Evolutionary conservation across 2,113 vertebrate species (phyloP).

Genomic region (Micronisus gabar): DNA sequence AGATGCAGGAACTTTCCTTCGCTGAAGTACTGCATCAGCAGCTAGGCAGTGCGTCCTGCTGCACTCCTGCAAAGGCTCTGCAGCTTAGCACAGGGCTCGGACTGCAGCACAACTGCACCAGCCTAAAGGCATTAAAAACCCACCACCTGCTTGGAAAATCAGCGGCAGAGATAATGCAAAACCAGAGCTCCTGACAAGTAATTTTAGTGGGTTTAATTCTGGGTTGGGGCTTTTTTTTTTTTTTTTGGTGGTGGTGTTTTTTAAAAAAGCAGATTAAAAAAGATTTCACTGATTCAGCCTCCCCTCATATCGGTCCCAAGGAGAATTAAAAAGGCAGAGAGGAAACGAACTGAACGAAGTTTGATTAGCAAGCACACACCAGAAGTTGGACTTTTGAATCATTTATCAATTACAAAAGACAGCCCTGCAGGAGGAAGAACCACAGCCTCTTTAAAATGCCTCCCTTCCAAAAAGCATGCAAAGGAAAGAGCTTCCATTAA

Average conservation of each 20-base stretch:
- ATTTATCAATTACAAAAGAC: background rate
- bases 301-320: background rate
- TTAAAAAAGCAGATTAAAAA: background rate
- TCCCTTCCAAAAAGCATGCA: background rate
- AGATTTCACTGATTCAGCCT: slow-evolving; percentile 18
- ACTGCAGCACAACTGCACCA: slow-evolving; percentile 76
- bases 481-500: background rate
- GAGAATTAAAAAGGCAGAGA: background rate
- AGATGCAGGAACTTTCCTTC: background rate
- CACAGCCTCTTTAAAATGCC: background rate
- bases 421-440: background rate
- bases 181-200: background rate
- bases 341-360: background rate
- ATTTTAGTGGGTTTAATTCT: rapidly evolving
- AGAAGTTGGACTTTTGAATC: background rate
- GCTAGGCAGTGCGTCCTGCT: background rate
- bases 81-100: slow-evolving; percentile 55
- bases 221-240: background rate
- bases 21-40: background rate
- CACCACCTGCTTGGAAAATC: background rate
- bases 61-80: slow-evolving; percentile 61
- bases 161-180: background rate
- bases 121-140: background rate
- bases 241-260: background rate
- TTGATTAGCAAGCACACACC: background rate